A percentile compares a stretch with the other conserved stretches of the same genome.
Conservation (phyloP, 2,113 vertebrate genomes). For the Glareola pratincola region DNA sequence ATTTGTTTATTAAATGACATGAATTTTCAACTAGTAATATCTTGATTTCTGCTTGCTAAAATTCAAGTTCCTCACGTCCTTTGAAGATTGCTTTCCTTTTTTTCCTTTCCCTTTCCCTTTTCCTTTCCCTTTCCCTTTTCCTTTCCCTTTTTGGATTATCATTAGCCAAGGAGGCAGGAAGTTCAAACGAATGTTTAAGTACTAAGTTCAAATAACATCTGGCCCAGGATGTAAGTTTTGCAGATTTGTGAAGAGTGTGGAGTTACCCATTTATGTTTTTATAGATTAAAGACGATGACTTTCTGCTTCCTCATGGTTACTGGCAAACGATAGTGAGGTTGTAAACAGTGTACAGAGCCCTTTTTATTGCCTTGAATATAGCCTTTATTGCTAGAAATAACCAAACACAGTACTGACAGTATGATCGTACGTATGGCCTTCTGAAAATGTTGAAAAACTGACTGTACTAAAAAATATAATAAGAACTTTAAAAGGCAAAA, state of each 20-base stretch:
- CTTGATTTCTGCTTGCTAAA: too few species aligned
- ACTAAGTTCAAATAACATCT: background rate
- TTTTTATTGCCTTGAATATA: background rate
- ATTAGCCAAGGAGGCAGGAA: background rate
- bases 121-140: background rate
- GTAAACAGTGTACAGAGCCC: too few species aligned
- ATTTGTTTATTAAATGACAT: background rate
- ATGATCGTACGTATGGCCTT: accelerated
- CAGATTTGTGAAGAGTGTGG: background rate
- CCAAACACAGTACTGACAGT: background rate
- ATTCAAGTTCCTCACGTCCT: too few species aligned
- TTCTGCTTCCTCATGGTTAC: background rate
- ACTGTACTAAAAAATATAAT: background rate
- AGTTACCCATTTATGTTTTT: background rate
- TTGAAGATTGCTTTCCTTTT: too few species aligned
- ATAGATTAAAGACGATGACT: background rate
- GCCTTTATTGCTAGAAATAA: too few species aligned
- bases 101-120: too few species aligned
- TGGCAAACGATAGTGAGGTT: background rate
- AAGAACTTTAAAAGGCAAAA: background rate
- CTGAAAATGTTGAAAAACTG: background rate
- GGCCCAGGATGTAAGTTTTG: background rate
- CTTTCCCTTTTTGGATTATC: background rate
- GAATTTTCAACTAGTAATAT: background rate
- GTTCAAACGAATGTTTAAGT: background rate